These are phyloP conservation scores for Papilio machaon DNA, from an alignment of 1,140 invertebrate genomes.

Conservation along the genomic window DNA sequence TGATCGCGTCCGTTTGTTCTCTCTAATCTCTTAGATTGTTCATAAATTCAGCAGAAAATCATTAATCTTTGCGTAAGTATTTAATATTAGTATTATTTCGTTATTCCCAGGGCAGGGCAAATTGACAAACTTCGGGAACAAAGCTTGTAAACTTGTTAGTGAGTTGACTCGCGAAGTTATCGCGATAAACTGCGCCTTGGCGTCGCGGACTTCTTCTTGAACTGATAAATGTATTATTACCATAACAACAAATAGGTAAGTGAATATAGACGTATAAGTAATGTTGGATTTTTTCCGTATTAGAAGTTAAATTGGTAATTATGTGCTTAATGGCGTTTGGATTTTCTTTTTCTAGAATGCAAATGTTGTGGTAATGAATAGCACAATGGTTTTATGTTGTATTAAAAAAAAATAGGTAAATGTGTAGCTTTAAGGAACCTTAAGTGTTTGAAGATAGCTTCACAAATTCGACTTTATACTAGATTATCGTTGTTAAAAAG, in stretches of 20 bases:
- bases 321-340: background rate
- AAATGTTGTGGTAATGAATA: no score
- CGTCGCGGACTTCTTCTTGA: background rate
- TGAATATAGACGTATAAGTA: background rate
- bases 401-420: no score
- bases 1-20: background rate
- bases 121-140: slow-evolving; percentile 14
- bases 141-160: slow-evolving; percentile 26
- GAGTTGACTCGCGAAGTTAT: slow-evolving; percentile 17
- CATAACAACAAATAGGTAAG: background rate
- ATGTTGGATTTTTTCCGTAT: background rate
- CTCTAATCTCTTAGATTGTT: slow-evolving; percentile 7
- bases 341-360: no score
- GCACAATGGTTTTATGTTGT: no score
- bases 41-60: background rate
- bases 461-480: no score
- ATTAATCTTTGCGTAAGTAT: slow-evolving; percentile 23
- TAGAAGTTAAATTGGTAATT: background rate
- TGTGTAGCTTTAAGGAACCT: no score
- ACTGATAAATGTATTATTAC: slow-evolving; percentile 10
- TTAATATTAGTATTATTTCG: slow-evolving; percentile 26
- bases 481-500: background rate
- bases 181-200: background rate
- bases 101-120: slow-evolving; percentile 3
- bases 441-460: no score